These are phyloP conservation scores for Chironomus riparius DNA, from an alignment of 2,888 invertebrate genomes.

Conservation along the genomic window DNA sequence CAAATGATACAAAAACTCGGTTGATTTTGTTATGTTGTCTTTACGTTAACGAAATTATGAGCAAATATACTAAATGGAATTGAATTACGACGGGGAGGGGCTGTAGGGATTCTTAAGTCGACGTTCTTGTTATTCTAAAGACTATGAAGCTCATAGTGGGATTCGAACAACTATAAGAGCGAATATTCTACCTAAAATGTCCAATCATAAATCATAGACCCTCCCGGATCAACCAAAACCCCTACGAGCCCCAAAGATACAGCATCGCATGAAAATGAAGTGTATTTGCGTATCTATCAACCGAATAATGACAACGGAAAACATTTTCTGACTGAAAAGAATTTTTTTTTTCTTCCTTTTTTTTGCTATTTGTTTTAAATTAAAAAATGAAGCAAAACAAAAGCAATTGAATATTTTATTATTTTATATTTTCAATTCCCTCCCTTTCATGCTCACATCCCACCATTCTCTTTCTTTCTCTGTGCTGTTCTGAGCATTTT, in stretches of 20 bases:
- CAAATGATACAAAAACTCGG: no score
- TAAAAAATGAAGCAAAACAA: slow-evolving; percentile 9
- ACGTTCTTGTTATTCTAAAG: no score
- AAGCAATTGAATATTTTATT: neutral
- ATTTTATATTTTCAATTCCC: neutral
- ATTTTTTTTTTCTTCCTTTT: neutral
- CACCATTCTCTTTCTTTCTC: no score
- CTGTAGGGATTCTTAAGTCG: no score
- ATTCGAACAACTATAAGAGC: no score
- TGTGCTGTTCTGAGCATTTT: no score
- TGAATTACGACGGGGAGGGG: neutral
- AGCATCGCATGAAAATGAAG: neutral
- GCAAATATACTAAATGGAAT: neutral
- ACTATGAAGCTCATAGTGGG: no score
- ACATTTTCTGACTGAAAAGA: neutral
- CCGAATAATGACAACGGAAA: neutral
- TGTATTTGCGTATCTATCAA: slow-evolving; percentile 8
- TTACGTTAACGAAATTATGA: neutral
- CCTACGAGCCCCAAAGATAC: no score
- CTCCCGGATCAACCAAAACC: no score
- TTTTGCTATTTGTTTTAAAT: neutral
- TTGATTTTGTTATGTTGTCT: neutral
- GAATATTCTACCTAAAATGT: no score
- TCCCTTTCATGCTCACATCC: neutral
- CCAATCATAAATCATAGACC: no score